Conservation (phyloP, 2,888 invertebrate genomes). For the Malthinus flaveolus region DNA sequence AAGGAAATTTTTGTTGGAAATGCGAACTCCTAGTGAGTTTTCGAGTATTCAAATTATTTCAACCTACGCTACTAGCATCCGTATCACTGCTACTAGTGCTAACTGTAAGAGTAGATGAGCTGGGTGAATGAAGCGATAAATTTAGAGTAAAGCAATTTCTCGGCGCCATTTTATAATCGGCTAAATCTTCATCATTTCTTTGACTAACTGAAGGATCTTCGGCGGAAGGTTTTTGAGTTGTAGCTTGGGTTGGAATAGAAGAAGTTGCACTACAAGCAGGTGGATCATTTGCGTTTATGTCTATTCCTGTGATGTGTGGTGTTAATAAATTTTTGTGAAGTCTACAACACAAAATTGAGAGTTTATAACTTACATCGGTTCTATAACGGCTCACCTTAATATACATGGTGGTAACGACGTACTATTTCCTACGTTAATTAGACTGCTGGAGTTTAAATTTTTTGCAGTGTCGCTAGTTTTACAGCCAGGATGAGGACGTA, state of each 20-base stretch:
- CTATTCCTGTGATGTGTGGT: not conserved
- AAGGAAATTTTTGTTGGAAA: too few species aligned
- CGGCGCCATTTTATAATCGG: constrained; percentile 30
- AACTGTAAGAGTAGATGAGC: constrained; percentile 50
- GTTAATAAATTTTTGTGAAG: constrained; percentile 2
- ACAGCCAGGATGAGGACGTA: constrained; percentile 7
- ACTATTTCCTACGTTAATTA: constrained; percentile 10
- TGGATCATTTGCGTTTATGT: constrained; percentile 12
- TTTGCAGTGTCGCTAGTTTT: constrained; percentile 2
- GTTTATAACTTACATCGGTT: too few species aligned
- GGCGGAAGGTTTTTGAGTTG: constrained; percentile 27
- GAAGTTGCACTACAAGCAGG: constrained; percentile 35
- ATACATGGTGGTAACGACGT: too few species aligned
- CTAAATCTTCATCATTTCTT: constrained; percentile 27
- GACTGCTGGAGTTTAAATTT: too few species aligned
- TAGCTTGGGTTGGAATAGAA: constrained; percentile 40
- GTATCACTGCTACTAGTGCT: constrained; percentile 53
- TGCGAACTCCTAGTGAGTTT: constrained; percentile 50
- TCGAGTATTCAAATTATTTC: not conserved
- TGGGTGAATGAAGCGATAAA: constrained; percentile 52
- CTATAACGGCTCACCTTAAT: too few species aligned
- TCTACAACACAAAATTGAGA: too few species aligned
- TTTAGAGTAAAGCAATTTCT: constrained; percentile 46
- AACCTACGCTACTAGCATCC: constrained; percentile 39
- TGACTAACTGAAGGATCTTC: constrained; percentile 23